Evolutionary conservation across 2,797 vertebrate genomes (phyloP).

Genomic region (Danio kyathit): DNA sequence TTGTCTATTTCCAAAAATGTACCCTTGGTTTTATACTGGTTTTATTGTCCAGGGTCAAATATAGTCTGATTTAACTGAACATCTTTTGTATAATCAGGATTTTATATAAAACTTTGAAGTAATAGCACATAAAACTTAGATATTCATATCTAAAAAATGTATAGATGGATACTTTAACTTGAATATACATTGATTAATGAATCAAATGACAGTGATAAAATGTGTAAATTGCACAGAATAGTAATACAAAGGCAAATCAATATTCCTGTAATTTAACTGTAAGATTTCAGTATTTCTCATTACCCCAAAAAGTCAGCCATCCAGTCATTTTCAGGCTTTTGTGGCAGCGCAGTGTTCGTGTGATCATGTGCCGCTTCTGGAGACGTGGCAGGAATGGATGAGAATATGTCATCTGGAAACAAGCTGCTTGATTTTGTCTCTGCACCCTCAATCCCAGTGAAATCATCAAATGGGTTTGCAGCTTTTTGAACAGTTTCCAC

Average conservation of each 20-base stretch:
- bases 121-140: not conserved
- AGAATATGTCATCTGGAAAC: conserved; percentile 69
- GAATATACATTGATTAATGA: conserved; percentile 16
- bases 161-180: not conserved
- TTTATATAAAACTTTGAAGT: not conserved
- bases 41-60: not conserved
- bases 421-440: conserved; percentile 54
- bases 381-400: conserved; percentile 52
- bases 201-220: not conserved
- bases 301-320: conserved; percentile 79
- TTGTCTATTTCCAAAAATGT: too few species aligned
- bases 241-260: not conserved
- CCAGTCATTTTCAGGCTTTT: conserved; percentile 69
- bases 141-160: not conserved
- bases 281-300: not conserved
- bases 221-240: not conserved
- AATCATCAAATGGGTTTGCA: conserved; percentile 59
- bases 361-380: conserved; percentile 48
- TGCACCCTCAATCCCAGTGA: conserved; percentile 54
- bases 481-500: conserved; percentile 22
- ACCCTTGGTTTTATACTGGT: too few species aligned
- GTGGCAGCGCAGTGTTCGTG: conserved; percentile 54
- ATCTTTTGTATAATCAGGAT: conserved; percentile 9
- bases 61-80: not conserved
- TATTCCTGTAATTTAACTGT: not conserved